Percentiles rank a stretch among this genome's conserved stretches.
Evolutionary conservation across 2,113 vertebrate species (phyloP).

Genomic region (Albula goreensis): DNA sequence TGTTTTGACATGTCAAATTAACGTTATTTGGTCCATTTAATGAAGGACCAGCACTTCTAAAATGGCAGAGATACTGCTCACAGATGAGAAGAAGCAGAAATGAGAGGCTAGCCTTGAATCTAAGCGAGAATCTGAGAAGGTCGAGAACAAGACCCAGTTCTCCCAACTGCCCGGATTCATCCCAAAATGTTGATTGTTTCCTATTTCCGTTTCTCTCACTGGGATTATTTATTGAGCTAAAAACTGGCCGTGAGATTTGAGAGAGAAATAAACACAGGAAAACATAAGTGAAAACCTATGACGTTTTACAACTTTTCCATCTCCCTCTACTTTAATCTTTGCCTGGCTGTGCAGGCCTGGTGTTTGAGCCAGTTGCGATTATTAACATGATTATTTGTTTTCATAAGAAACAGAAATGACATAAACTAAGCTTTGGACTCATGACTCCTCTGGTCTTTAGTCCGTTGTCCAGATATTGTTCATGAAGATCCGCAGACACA

Average conservation of each 20-base stretch:
- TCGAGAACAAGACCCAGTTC: not conserved
- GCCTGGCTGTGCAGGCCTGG: not conserved
- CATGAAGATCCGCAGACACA: not conserved
- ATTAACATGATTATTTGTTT: slow-evolving; percentile 3
- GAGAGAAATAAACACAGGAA: slow-evolving; percentile 5
- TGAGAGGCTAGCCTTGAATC: not conserved
- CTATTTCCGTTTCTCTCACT: not conserved
- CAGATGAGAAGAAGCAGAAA: not conserved
- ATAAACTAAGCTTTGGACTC: not conserved
- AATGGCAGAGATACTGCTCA: not conserved
- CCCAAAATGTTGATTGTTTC: not conserved
- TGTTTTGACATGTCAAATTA: not conserved
- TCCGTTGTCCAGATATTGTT: not conserved
- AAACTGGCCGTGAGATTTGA: not conserved
- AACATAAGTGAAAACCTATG: not conserved
- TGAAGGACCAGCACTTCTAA: not conserved
- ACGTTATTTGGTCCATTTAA: not conserved
- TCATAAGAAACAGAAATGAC: not conserved
- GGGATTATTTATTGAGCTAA: not conserved
- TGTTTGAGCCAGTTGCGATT: slow-evolving; percentile 6
- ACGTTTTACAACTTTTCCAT: not conserved
- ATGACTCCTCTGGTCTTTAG: not conserved
- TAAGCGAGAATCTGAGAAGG: not conserved
- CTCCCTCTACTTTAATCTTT: not conserved
- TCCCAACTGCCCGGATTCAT: not conserved